Percentiles rank a stretch among this genome's conserved stretches.
These are phyloP conservation scores for Amniataba percoides DNA, from an alignment of 2,797 vertebrate genomes.

Conservation along the genomic window DNA sequence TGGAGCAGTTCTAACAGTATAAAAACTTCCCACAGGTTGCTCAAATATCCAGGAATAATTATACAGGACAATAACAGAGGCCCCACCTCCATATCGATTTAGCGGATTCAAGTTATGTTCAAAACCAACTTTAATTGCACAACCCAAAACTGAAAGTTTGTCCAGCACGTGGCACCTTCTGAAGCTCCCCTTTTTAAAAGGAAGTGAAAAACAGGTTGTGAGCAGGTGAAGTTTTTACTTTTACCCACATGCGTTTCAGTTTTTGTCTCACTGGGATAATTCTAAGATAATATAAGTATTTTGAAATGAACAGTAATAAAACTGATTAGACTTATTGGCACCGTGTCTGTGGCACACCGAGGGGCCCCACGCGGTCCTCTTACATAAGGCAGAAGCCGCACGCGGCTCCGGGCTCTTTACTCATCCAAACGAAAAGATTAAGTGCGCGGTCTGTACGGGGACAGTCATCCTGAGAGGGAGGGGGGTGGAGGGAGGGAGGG, in stretches of 20 bases:
- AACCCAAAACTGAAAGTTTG: too few species aligned
- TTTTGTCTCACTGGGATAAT: too few species aligned
- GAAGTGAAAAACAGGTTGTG: too few species aligned
- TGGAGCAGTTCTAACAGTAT: neutral
- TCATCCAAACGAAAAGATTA: slow-evolving; percentile 57
- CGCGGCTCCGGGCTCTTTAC: slow-evolving; percentile 44
- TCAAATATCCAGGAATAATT: neutral
- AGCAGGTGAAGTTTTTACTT: too few species aligned
- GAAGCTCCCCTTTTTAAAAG: too few species aligned
- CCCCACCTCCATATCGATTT: too few species aligned
- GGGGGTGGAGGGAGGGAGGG: neutral
- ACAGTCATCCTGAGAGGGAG: neutral
- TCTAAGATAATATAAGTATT: neutral
- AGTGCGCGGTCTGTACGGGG: slow-evolving; percentile 31
- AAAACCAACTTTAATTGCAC: too few species aligned
- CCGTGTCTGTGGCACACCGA: slow-evolving; percentile 13
- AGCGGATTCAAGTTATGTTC: too few species aligned
- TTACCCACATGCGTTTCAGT: too few species aligned
- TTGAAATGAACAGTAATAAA: neutral
- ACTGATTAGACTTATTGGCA: neutral
- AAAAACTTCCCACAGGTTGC: neutral
- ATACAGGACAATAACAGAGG: too few species aligned
- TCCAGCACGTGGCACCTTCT: too few species aligned
- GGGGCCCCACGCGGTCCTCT: slow-evolving; percentile 39
- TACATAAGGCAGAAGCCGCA: slow-evolving; percentile 68